A percentile compares a stretch with the other conserved stretches of the same genome.
phyloP scores from a whole-genome alignment of 2,888 invertebrate species.

The Odontocolon sp. region DNA sequence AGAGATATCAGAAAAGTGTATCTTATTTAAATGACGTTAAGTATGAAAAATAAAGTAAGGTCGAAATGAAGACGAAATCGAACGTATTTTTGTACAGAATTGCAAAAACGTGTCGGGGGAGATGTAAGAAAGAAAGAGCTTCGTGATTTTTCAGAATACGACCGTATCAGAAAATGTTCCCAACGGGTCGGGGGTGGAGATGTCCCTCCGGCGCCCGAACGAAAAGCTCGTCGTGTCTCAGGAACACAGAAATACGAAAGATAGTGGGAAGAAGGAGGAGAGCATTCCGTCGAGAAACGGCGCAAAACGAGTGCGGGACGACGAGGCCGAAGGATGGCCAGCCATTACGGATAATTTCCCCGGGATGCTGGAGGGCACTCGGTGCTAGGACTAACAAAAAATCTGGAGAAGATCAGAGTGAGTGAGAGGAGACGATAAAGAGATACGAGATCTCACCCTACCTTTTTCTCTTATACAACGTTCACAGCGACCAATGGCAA shows the following conservation, averaged over 20 bases:
- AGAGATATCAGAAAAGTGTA: too few species aligned
- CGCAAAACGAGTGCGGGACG: background rate
- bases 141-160: background rate
- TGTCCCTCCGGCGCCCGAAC: too few species aligned
- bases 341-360: conserved; percentile 50
- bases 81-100: background rate
- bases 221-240: conserved; percentile 13
- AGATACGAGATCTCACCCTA: conserved; percentile 15
- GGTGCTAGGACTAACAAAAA: conserved; percentile 23
- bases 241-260: background rate
- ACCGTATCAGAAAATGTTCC: background rate
- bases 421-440: conserved; percentile 31
- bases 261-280: background rate
- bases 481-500: conserved; percentile 5
- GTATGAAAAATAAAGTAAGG: too few species aligned
- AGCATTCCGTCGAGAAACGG: background rate
- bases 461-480: conserved; percentile 11
- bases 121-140: background rate
- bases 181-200: too few species aligned
- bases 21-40: too few species aligned
- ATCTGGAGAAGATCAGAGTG: background rate
- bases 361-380: conserved; percentile 17
- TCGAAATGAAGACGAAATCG: too few species aligned
- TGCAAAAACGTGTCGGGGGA: background rate
- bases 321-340: conserved; percentile 27